Evolutionary conservation across 2,113 vertebrate genomes (phyloP), one percentile per base, ranked within the genome.

Genomic region (Ceyx melanurus): DNA sequence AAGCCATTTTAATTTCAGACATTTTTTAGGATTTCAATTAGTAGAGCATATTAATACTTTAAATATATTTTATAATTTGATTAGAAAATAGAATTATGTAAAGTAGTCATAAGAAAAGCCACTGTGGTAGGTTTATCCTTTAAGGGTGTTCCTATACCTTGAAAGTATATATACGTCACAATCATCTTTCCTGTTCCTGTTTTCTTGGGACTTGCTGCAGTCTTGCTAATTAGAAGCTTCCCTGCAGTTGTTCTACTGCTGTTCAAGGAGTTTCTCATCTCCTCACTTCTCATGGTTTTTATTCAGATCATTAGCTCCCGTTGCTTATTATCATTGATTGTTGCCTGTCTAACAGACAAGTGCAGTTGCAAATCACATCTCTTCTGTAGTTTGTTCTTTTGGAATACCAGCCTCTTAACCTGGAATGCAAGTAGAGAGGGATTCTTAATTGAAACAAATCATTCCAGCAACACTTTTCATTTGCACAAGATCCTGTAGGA

Each of bases 151-250:
- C 62, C 8, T 15, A 50, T 21, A 17, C 13, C 45, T 80, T 91
- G 68, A 45, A 82, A 95, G 92, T 54, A 71, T 5, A 35, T 83
- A 29, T 61, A 71, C n/a, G 61, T 51, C 42, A 82, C 10, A 88
- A 79, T 75, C 12, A 19, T 93, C 89, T 90, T 86, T 95, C 54
- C 77, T 46, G 8, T 93, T 58, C 70, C 29, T 88, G 42, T 73
- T 92, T 92, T 88, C 71, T 57, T 29, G 78, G 66, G 50, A 42
- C 92, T 77, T 40, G 31, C 50, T 90, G 85, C 62, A 86, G 70
- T 87, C 76, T 87, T 86, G 71, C 78, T 97, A 83, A 87, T 95
- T 95, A 96, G 86, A 93, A 77, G 54, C 53, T 91, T 95, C 48
- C 68, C 81, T 72, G 33, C 53, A 61, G 14, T 72, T 83, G 56